Conservation (phyloP, 1,140 invertebrate species). For the Drosophila murphyi region DNA sequence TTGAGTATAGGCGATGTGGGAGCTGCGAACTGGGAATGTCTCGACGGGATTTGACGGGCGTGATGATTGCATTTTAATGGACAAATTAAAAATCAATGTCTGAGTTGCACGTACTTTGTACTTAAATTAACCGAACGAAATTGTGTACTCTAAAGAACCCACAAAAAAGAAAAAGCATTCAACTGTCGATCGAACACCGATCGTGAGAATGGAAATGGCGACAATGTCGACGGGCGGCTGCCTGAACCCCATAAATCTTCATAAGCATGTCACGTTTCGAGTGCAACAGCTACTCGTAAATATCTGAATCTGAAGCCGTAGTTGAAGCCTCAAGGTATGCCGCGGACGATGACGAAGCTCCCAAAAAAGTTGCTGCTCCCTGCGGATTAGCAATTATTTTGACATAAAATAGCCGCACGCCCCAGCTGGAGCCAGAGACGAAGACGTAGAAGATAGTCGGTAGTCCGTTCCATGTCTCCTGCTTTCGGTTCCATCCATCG, state of each 20-base stretch:
- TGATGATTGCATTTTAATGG: constrained; percentile 82
- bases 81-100: constrained; percentile 81
- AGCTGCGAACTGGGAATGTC: constrained; percentile 9
- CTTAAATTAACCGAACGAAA: constrained; percentile 74
- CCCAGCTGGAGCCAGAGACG: constrained; percentile 23
- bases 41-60: constrained; percentile 47
- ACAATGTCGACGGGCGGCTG: constrained; percentile 70
- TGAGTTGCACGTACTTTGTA: constrained; percentile 72
- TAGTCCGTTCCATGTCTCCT: background rate
- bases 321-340: constrained; percentile 2
- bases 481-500: background rate
- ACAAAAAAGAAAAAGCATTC: constrained; percentile 44
- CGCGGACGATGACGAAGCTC: constrained; percentile 40
- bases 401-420: constrained; percentile 76
- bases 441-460: constrained; percentile 34
- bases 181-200: constrained; percentile 81
- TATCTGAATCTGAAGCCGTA: constrained; percentile 55
- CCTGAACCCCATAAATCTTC: constrained; percentile 81
- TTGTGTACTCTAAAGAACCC: constrained; percentile 29
- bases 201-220: constrained; percentile 82
- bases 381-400: constrained; percentile 79
- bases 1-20: background rate
- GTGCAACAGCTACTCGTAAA: constrained; percentile 83
- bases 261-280: constrained; percentile 83
- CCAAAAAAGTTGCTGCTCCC: constrained; percentile 36